These are phyloP conservation scores for Alitta virens DNA, from an alignment of 2,888 invertebrate genomes.

Conservation along the genomic window DNA sequence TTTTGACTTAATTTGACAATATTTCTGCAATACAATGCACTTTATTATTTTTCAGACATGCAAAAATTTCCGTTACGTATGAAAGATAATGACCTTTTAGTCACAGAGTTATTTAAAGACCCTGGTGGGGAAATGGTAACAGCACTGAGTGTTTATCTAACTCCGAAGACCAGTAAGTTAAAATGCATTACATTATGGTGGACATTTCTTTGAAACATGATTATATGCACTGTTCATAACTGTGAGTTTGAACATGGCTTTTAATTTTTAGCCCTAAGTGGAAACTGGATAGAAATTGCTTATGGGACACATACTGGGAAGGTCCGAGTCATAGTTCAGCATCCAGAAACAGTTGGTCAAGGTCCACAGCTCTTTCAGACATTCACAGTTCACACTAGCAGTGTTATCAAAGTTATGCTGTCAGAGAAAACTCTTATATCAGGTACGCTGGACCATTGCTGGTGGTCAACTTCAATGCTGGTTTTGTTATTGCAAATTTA, in stretches of 20 bases:
- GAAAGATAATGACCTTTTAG: conserved; percentile 97
- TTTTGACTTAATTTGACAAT: too few relatives aligned
- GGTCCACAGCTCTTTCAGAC: conserved; percentile 98
- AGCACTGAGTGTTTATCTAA: conserved; percentile 95
- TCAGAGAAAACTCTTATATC: conserved; percentile 37
- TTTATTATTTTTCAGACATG: conserved; percentile 72
- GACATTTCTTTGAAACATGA: not conserved
- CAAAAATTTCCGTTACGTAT: conserved; percentile 97
- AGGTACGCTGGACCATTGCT: conserved; percentile 21
- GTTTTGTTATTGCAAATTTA: too few relatives aligned
- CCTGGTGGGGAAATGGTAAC: conserved; percentile 94
- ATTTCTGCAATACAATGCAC: too few relatives aligned
- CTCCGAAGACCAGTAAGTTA: conserved; percentile 95
- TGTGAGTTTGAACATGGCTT: not conserved
- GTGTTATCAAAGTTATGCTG: conserved; percentile 65
- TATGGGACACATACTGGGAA: conserved; percentile 94
- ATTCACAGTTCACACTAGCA: conserved; percentile 94
- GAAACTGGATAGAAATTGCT: conserved; percentile 99
- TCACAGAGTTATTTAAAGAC: conserved; percentile 90
- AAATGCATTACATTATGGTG: not conserved
- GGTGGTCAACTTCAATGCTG: not conserved
- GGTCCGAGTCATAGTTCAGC: conserved; percentile 95
- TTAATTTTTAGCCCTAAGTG: conserved; percentile 74
- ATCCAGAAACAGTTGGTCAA: conserved; percentile 97
- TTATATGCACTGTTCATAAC: not conserved